A percentile compares a stretch with the other conserved stretches of the same genome.
Conservation (phyloP, 35 echinoderm and acorn worm species). For the Lytechinus variegatus region DNA sequence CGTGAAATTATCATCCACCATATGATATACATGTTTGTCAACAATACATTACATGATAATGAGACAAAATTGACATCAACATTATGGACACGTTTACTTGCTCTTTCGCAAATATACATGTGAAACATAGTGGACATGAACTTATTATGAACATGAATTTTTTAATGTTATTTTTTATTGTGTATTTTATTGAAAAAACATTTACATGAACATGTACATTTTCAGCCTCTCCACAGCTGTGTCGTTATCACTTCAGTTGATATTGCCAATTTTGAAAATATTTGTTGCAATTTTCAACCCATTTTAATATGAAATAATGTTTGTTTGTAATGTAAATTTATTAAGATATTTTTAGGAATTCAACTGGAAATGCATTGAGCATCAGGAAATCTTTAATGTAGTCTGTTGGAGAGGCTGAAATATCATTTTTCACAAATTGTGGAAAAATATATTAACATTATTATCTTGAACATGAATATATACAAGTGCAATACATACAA, state of each 20-base stretch:
- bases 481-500: slow-evolving; percentile 49
- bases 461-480: slow-evolving; percentile 34
- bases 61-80: slow-evolving; percentile 12
- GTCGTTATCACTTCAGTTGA: not conserved
- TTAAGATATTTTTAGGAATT: not conserved
- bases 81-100: not conserved
- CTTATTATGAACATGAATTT: not conserved
- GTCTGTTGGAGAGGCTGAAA: not conserved
- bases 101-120: not conserved
- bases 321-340: not conserved
- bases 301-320: not conserved
- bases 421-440: not conserved
- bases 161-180: not conserved
- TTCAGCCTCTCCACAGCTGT: not conserved
- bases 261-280: not conserved
- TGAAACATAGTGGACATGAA: not conserved
- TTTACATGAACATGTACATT: not conserved
- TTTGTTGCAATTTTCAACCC: not conserved
- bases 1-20: not conserved
- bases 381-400: not conserved
- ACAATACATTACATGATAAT: not conserved
- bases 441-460: not conserved
- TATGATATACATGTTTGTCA: not conserved
- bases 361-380: not conserved
- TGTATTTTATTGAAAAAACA: slow-evolving; percentile 15